Percentiles rank a stretch among this genome's conserved stretches.
Evolutionary conservation across 2,888 invertebrate genomes (phyloP).

Genomic region (Timema podura): DNA sequence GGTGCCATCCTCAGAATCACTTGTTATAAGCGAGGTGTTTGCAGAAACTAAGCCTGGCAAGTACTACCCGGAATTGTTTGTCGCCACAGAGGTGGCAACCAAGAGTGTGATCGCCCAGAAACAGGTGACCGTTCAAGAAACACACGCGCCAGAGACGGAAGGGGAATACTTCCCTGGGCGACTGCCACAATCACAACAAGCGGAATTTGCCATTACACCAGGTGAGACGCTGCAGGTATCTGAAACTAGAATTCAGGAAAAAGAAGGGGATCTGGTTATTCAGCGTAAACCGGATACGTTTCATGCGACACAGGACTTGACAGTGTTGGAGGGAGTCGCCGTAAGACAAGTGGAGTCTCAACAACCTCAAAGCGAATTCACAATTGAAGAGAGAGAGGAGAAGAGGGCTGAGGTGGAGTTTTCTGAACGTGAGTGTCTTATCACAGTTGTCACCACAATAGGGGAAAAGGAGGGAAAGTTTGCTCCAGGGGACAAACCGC

Average conservation of each 20-base stretch:
- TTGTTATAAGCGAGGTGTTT: constrained; percentile 64
- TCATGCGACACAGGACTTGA: constrained; percentile 51
- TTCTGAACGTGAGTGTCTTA: constrained; percentile 57
- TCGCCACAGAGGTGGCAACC: constrained; percentile 71
- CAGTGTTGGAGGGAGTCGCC: constrained; percentile 50
- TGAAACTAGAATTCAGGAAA: constrained; percentile 58
- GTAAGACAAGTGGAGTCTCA: constrained; percentile 61
- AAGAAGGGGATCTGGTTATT: constrained; percentile 55
- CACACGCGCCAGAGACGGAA: constrained; percentile 65
- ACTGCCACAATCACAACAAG: constrained; percentile 58
- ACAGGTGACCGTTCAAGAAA: constrained; percentile 58
- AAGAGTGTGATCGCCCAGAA: constrained; percentile 61
- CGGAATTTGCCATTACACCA: constrained; percentile 54
- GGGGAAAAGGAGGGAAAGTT: constrained; percentile 58
- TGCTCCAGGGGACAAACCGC: constrained; percentile 45
- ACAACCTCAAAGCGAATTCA: constrained; percentile 30
- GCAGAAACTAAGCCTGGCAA: constrained; percentile 69
- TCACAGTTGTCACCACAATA: constrained; percentile 54
- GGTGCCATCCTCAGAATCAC: constrained; percentile 58
- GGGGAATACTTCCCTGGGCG: constrained; percentile 56
- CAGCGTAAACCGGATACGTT: constrained; percentile 45
- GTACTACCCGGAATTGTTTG: constrained; percentile 73
- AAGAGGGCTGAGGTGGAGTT: constrained; percentile 59
- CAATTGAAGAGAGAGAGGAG: constrained; percentile 39
- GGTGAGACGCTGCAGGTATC: constrained; percentile 58